Evolutionary conservation across 2,888 invertebrate species (phyloP), one percentile per base, ranked within the genome.

Genomic region (Neuroscelio doddi): DNA sequence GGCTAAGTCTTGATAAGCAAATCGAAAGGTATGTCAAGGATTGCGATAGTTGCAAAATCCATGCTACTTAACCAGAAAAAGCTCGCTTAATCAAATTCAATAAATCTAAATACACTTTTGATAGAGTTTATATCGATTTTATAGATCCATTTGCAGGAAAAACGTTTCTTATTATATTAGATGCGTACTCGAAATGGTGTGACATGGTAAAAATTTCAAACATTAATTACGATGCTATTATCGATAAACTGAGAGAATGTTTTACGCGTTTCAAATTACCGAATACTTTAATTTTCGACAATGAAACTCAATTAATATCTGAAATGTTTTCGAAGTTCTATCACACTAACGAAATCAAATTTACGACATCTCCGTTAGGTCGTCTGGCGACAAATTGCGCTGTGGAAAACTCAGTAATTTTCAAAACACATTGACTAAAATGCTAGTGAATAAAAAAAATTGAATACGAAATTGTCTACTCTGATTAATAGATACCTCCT

Each of bases 1-100:
- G 75, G 76, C 69, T 66, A 21, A 58, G 67, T 17, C 62, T 75
- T 3, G 74, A 78, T 49, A 65, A 41, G 5, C 51, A 69, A 0
- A 69, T 70, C n/a, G 68, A 70, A 21, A 12, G 9, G 1, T 29
- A 47, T 21, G 57, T 44, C 0, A 59, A 58, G 14, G 30, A 30
- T 8, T 73, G 73, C 30, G 32, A 53, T 38, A 45, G 38, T 4
- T 73, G 70, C 36, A 53, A 64, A 46, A 51, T 27, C 10, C 45
- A 66, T 26, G 26, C 66, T 0, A 64, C 41, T 15, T 62, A 59
- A 39, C 71, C 71, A 1, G 30, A 56, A n/a, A 70, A 50, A 39
- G 66, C 64, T 0, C 38, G 38, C 4, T 38, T 72, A 12, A 53
- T 61, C 3, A 47, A 68, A 5, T 71, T 62, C 65, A 41, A 59